phyloP scores from a whole-genome alignment of 2,113 vertebrate species.

The Acrocephalus kingi region DNA sequence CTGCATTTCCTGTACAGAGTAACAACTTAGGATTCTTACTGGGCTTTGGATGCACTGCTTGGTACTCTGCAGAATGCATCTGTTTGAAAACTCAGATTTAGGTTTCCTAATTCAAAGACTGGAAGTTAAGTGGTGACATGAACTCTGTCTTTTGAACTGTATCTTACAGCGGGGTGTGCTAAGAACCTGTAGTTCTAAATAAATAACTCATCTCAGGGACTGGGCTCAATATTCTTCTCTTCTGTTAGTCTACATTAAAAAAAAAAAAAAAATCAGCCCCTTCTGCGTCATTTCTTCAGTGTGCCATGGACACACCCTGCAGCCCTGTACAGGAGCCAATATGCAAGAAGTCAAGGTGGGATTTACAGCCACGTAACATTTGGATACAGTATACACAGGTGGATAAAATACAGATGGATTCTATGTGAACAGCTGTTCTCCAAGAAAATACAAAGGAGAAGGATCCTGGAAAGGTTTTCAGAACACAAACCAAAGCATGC shows the following conservation, averaged over 20 bases:
- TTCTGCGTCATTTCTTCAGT: background rate
- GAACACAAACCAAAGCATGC: background rate
- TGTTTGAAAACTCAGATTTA: background rate
- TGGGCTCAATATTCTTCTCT: background rate
- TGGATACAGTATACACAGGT: background rate
- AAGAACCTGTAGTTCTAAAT: background rate
- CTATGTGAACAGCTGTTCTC: background rate
- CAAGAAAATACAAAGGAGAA: background rate
- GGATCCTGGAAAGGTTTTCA: background rate
- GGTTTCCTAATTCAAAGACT: background rate
- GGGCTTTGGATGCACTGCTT: background rate
- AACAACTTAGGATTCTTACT: background rate
- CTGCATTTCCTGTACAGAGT: background rate
- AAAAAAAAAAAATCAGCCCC: accelerated
- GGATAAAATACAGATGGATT: background rate
- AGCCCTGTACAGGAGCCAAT: background rate
- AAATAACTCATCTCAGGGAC: background rate
- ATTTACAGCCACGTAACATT: background rate
- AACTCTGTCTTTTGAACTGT: background rate
- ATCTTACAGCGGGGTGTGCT: background rate
- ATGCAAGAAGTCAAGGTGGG: background rate
- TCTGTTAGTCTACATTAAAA: background rate
- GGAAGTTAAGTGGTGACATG: background rate
- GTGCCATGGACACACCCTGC: background rate
- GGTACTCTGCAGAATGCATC: background rate